phyloP scores from a whole-genome alignment of 2,113 vertebrate genomes.

The Crocuta crocuta region DNA sequence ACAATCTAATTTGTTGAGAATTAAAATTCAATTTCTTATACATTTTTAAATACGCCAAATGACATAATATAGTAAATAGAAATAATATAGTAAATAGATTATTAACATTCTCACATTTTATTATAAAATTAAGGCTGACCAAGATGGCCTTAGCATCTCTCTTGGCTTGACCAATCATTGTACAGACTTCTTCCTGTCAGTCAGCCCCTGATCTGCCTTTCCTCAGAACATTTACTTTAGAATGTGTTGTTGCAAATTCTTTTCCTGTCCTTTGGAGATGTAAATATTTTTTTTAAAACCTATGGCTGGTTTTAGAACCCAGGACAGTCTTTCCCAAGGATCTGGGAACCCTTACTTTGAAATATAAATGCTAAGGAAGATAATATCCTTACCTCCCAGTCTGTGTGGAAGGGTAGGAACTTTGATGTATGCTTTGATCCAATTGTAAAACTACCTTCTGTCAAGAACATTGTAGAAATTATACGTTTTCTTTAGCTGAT shows the following conservation, averaged over 20 bases:
- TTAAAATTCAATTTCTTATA: not conserved
- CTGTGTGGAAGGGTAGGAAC: not conserved
- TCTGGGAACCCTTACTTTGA: not conserved
- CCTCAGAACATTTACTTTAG: not conserved
- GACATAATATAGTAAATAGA: not conserved
- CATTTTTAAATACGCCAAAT: not conserved
- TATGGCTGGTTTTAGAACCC: not conserved
- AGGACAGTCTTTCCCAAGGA: not conserved
- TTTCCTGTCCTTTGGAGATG: not conserved
- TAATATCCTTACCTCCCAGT: not conserved
- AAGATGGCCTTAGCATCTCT: not conserved
- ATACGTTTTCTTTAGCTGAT: not conserved
- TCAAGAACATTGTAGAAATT: not conserved
- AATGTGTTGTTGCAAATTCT: not conserved
- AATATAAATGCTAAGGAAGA: not conserved
- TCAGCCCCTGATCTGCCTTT: not conserved
- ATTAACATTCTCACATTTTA: not conserved
- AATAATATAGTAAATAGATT: not conserved
- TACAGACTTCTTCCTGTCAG: not conserved
- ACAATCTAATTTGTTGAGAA: not conserved
- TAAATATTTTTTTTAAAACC: not conserved
- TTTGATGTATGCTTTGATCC: not conserved
- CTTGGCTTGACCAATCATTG: not conserved
- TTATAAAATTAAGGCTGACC: not conserved
- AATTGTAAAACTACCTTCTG: not conserved